These are phyloP conservation scores for Balanococcus diminutus DNA, from an alignment of 2,888 invertebrate genomes.

Conservation along the genomic window DNA sequence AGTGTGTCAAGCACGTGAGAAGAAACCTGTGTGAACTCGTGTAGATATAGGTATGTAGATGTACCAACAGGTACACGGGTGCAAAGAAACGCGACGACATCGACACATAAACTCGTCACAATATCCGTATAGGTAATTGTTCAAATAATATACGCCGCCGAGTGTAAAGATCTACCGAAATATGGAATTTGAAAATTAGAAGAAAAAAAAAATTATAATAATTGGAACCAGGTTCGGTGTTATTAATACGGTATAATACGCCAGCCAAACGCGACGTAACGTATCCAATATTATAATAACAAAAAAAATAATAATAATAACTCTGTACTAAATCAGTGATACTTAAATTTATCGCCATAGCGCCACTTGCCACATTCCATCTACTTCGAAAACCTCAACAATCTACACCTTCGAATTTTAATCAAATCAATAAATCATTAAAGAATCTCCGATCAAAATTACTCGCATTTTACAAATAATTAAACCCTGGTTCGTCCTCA, in stretches of 20 bases:
- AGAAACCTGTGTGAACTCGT: slow-evolving; percentile 12
- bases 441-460: no score
- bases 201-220: not conserved
- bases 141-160: not conserved
- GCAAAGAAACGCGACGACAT: not conserved
- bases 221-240: not conserved
- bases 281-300: slow-evolving; percentile 11
- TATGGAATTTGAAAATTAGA: not conserved
- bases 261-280: slow-evolving; percentile 13
- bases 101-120: not conserved
- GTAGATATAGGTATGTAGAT: not conserved
- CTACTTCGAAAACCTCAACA: no score
- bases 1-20: slow-evolving; percentile 15
- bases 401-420: no score
- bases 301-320: slow-evolving; percentile 9
- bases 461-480: no score
- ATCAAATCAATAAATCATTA: no score
- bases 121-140: not conserved
- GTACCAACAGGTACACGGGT: not conserved
- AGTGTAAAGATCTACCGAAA: not conserved
- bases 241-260: not conserved
- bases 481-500: no score
- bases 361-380: not conserved
- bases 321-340: slow-evolving; percentile 31
- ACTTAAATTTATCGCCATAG: not conserved